Evolutionary conservation across 2,888 invertebrate genomes (phyloP).

Genomic region (Rhaphigaster nebulosa): DNA sequence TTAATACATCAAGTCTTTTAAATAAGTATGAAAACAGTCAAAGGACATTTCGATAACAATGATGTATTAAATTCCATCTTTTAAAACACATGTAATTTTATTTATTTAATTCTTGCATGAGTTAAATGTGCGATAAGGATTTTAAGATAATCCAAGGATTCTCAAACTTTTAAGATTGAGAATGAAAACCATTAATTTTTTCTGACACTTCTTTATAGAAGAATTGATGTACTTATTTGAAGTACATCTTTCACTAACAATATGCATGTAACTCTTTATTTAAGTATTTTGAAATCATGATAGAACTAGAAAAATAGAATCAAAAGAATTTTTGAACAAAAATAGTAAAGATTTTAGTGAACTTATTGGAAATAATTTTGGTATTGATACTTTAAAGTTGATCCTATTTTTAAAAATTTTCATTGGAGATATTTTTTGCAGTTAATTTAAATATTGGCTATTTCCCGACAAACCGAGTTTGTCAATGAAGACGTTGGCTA

Average conservation of each 20-base stretch:
- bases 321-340: too few relatives aligned
- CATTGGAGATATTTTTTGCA: too few relatives aligned
- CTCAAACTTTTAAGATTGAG: too few relatives aligned
- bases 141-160: too few relatives aligned
- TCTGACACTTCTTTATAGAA: not conserved
- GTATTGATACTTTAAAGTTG: too few relatives aligned
- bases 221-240: not conserved
- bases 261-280: not conserved
- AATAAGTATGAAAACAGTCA: constrained; percentile 10
- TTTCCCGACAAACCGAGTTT: too few relatives aligned
- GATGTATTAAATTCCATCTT: not conserved
- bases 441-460: too few relatives aligned
- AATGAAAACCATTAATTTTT: not conserved
- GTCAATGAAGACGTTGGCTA: too few relatives aligned
- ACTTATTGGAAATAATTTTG: too few relatives aligned
- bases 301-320: not conserved
- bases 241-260: not conserved
- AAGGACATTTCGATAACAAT: not conserved
- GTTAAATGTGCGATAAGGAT: too few relatives aligned
- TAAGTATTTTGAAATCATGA: not conserved
- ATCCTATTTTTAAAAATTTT: too few relatives aligned
- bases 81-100: not conserved
- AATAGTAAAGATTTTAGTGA: too few relatives aligned
- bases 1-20: not conserved
- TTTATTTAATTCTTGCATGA: not conserved